Conservation (phyloP, 2,888 invertebrate genomes). For the Cheilosia grossa region DNA sequence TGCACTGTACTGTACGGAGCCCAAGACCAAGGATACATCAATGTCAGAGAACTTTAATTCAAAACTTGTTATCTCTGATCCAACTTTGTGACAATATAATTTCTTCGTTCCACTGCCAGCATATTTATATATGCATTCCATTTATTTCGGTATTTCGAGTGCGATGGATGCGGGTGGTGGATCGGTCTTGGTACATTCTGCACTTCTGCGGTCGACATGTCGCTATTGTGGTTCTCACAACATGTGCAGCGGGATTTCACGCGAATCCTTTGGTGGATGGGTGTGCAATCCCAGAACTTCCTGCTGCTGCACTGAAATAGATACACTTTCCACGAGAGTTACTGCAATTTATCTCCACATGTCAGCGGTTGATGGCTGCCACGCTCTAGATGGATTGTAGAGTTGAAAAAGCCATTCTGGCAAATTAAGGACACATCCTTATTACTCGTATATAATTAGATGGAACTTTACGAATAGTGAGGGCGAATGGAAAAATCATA, state of each 20-base stretch:
- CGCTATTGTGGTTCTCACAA: conserved; percentile 14
- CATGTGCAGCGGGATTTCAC: conserved; percentile 11
- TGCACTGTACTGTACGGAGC: conserved; percentile 2
- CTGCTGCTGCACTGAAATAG: neutral
- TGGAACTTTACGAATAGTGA: no score
- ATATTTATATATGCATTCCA: conserved; percentile 21
- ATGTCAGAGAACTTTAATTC: conserved; percentile 51
- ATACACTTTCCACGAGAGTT: neutral
- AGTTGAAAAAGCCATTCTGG: no score
- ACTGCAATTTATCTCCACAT: neutral
- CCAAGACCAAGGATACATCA: conserved; percentile 44
- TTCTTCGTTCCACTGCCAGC: conserved; percentile 33
- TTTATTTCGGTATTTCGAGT: conserved; percentile 10
- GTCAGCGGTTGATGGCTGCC: neutral
- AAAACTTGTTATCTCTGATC: conserved; percentile 52
- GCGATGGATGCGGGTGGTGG: neutral
- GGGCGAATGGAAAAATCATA: no score
- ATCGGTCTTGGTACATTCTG: no score
- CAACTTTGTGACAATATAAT: conserved; percentile 58
- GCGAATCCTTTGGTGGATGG: conserved; percentile 12
- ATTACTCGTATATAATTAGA: no score
- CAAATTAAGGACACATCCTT: no score
- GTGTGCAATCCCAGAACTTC: neutral
- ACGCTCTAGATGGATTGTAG: neutral
- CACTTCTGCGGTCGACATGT: neutral